A percentile compares a stretch with the other conserved stretches of the same genome.
These are phyloP conservation scores for Saccostrea glomerata DNA, from an alignment of 1,140 invertebrate species.

Conservation along the genomic window DNA sequence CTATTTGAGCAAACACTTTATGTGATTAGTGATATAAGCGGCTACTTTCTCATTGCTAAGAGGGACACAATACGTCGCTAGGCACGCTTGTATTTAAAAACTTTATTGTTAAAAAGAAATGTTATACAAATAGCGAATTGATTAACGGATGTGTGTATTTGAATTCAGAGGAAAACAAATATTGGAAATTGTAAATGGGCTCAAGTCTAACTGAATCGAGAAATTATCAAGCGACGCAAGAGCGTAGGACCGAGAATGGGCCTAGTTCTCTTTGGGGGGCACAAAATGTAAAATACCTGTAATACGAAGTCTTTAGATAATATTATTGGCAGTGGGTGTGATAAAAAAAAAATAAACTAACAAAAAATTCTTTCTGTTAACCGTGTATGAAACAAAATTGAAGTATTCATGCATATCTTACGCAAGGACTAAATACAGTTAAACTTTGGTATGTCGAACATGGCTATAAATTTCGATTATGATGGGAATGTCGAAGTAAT, in stretches of 20 bases:
- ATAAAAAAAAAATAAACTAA: no score
- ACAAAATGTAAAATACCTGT: not conserved
- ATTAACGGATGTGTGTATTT: conserved; percentile 4
- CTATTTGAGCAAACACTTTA: conserved; percentile 6
- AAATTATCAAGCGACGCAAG: conserved; percentile 10
- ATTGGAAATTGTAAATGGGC: conserved; percentile 24
- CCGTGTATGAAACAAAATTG: no score
- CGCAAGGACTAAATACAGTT: no score
- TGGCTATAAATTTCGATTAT: no score
- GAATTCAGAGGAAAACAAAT: conserved; percentile 35
- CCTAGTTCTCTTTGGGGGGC: not conserved
- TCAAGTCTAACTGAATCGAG: not conserved
- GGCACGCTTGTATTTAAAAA: conserved; percentile 26
- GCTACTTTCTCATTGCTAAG: conserved; percentile 24
- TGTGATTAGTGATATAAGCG: not conserved
- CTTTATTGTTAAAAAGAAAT: conserved; percentile 13
- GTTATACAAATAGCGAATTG: conserved; percentile 15
- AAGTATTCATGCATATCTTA: no score
- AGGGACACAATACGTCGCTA: conserved; percentile 8
- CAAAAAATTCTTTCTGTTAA: no score
- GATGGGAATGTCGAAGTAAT: no score
- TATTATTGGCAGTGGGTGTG: not conserved
- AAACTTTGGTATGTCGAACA: no score
- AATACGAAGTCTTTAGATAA: not conserved
- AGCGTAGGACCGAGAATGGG: not conserved